These are phyloP conservation scores for Macquaria australasica DNA, from an alignment of 2,113 vertebrate species.

Conservation along the genomic window DNA sequence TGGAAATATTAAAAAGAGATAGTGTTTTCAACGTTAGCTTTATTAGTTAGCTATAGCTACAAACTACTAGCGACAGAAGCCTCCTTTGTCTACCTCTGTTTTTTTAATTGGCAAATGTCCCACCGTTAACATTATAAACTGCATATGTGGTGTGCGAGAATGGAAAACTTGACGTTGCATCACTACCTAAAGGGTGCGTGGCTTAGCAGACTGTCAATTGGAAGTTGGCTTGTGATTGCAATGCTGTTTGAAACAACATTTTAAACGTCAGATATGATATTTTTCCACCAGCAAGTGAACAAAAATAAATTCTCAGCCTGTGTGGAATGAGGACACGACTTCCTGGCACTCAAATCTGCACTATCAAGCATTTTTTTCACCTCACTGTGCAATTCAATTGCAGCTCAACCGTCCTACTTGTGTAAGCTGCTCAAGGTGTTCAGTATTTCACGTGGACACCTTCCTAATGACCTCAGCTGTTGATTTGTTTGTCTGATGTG, in stretches of 20 bases:
- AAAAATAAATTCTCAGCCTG: background rate
- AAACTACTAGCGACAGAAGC: background rate
- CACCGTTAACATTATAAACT: background rate
- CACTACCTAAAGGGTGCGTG: background rate
- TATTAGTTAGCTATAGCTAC: background rate
- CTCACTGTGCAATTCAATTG: background rate
- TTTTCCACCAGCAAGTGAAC: no score
- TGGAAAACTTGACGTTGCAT: background rate
- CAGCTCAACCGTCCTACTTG: background rate
- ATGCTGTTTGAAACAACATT: background rate
- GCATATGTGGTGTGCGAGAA: background rate
- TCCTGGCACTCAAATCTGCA: background rate
- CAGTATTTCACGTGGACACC: background rate
- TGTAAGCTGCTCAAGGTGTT: conserved; percentile 12
- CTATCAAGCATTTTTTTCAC: background rate
- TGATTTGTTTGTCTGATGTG: conserved; percentile 62
- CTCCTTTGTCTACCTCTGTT: background rate
- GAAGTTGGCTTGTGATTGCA: background rate
- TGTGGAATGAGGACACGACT: background rate
- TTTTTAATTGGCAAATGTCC: background rate
- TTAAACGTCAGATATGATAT: background rate
- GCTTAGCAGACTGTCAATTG: background rate
- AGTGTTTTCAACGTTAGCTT: background rate
- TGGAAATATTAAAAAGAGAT: background rate
- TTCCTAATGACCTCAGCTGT: conserved; percentile 38